Conservation (phyloP, 2,113 vertebrate genomes). For the Xenopus laevis region DNA sequence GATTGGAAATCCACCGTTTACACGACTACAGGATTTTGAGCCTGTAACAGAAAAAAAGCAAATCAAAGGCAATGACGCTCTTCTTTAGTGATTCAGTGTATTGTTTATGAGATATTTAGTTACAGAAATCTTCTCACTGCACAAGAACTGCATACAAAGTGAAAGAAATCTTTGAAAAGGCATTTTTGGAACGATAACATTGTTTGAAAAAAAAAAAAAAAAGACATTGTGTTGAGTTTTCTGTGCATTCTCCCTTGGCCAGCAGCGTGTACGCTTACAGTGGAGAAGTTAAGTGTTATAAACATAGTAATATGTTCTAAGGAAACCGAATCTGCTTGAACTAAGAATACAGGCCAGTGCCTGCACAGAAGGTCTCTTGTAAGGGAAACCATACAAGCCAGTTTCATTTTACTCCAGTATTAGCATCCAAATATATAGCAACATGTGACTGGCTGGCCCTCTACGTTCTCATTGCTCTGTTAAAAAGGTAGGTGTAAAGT, state of each 20-base stretch:
- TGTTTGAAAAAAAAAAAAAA: too few relatives aligned
- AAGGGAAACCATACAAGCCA: conserved; percentile 20
- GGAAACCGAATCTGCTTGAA: conserved; percentile 36
- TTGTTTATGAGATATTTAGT: too few relatives aligned
- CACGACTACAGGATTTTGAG: too few relatives aligned
- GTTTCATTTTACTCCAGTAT: conserved; percentile 24
- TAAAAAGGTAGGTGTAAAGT: not conserved
- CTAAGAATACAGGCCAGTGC: conserved; percentile 7
- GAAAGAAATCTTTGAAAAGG: too few relatives aligned
- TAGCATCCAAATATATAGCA: conserved; percentile 11
- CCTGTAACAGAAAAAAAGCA: too few relatives aligned
- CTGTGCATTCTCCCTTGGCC: not conserved
- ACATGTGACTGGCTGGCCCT: not conserved
- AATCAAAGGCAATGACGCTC: too few relatives aligned
- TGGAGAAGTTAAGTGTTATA: conserved; percentile 16
- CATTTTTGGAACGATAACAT: too few relatives aligned
- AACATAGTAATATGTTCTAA: conserved; percentile 3
- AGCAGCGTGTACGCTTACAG: conserved; percentile 7
- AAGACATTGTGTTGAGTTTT: too few relatives aligned
- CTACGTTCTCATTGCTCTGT: not conserved
- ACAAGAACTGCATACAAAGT: too few relatives aligned
- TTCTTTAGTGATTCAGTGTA: too few relatives aligned
- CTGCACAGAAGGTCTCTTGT: conserved; percentile 26
- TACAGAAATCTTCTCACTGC: too few relatives aligned
- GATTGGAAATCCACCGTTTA: too few relatives aligned